Conservation (phyloP, 2,113 vertebrate species). For the Athene cunicularia region DNA sequence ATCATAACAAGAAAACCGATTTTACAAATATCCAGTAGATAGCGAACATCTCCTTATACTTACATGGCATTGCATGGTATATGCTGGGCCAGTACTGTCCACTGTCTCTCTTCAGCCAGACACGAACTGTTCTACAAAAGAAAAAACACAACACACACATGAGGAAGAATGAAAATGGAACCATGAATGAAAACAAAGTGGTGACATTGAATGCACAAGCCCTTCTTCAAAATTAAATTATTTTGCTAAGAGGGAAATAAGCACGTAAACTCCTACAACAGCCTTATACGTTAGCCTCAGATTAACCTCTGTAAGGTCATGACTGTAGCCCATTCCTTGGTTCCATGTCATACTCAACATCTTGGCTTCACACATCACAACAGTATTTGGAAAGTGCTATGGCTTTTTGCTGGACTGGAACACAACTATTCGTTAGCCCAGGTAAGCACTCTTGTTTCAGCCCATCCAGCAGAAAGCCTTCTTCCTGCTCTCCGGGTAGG, state of each 20-base stretch:
- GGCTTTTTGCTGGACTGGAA: neutral
- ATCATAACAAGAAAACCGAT: neutral
- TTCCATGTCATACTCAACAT: neutral
- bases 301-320: neutral
- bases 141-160: neutral
- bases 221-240: neutral
- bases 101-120: conserved; percentile 98
- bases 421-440: neutral
- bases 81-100: conserved; percentile 98
- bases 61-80: conserved; percentile 92
- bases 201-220: neutral
- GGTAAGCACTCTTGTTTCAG: neutral
- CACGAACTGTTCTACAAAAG: conserved; percentile 87
- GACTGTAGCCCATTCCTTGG: neutral
- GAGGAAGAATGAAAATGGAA: neutral
- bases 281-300: neutral
- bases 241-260: neutral
- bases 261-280: neutral
- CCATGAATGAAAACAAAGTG: neutral
- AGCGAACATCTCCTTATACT: conserved; percentile 60
- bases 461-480: neutral
- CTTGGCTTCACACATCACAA: neutral
- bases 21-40: neutral
- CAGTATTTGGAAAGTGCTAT: neutral
- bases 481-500: neutral